Evolutionary conservation across 2,113 vertebrate species (phyloP).

Genomic region (Hepsetus odoe): DNA sequence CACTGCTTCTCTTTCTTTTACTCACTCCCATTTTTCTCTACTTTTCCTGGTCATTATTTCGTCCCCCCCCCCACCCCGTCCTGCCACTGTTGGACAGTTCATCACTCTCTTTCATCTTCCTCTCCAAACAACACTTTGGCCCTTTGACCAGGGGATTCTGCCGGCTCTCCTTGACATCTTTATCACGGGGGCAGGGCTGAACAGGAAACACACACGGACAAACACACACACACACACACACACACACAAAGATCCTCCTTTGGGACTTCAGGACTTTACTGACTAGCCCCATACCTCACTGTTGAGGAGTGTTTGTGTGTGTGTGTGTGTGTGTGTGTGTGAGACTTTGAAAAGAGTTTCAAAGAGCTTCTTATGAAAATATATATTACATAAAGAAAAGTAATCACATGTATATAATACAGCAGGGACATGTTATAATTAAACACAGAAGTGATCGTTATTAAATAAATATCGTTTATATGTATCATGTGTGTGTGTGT

Average conservation of each 20-base stretch:
- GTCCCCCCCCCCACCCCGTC: background rate
- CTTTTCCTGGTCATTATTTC: background rate
- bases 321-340: too few species aligned
- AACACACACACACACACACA: constrained; percentile 44
- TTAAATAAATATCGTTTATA: background rate
- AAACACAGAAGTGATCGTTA: background rate
- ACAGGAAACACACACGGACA: constrained; percentile 53
- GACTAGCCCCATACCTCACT: too few species aligned
- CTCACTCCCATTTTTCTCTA: too few species aligned
- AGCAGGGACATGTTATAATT: background rate
- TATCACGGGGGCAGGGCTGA: constrained; percentile 77
- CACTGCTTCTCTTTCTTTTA: background rate
- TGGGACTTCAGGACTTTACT: too few species aligned
- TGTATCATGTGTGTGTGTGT: constrained; percentile 5
- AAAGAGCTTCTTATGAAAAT: too few species aligned
- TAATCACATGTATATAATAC: too few species aligned
- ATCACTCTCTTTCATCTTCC: constrained; percentile 68
- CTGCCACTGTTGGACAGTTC: constrained; percentile 68
- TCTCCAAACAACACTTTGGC: constrained; percentile 73
- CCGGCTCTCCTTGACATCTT: constrained; percentile 81
- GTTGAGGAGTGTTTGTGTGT: too few species aligned
- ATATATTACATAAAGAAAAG: too few species aligned
- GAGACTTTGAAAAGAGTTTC: too few species aligned
- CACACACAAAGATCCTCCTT: constrained; percentile 26
- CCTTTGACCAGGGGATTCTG: constrained; percentile 75